Evolutionary conservation across 2,888 invertebrate species (phyloP), one percentile per base, ranked within the genome.

Genomic region (Zaprionus bogoriensis): DNA sequence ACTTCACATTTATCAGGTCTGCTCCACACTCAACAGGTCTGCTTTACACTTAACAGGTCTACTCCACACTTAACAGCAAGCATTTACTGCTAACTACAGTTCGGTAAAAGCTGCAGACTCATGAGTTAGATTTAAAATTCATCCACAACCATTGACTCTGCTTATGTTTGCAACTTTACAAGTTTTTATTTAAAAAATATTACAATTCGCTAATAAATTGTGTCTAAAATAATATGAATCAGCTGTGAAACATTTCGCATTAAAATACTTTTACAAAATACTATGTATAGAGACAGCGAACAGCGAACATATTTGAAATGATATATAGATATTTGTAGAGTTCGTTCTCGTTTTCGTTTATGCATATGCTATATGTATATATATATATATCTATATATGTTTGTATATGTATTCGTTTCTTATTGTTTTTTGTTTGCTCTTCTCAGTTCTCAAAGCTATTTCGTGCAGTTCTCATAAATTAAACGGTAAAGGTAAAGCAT

Each of bases 191-290:
- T 75, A 47, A 65, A 81, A 85, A 73, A 73, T 82, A 86, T 84
- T 77, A 81, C 78, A 84, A 87, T 87, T 83, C 65, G 83, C 87
- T 87, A 82, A 69, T 74, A 87, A 82, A 85, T 83, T 82, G 86
- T 75, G 63, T 76, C 87, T 83, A 87, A 82, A 64, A 48, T 70
- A 83, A 67, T 70, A 66, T 76, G 74, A 82, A 65, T 69, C 67
- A 64, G 60, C 68, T 72, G 67, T 68, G 67, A 82, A 62, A 80
- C 67, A 66, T 64, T 60, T 73, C 64, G 82, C 60, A 64, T 65
- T 65, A 63, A 73, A 82, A 82, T 82, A 75, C 86, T 85, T 81
- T 69, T 74, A 87, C 77, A 78, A 85, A 87, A 87, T 82, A 87
- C 82, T 81, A 63, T 22, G 20, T 22, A 20, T 67, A 64, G 47